phyloP scores from a whole-genome alignment of 64 coral and sea anemone species.

The Astreopora myriophthalma region DNA sequence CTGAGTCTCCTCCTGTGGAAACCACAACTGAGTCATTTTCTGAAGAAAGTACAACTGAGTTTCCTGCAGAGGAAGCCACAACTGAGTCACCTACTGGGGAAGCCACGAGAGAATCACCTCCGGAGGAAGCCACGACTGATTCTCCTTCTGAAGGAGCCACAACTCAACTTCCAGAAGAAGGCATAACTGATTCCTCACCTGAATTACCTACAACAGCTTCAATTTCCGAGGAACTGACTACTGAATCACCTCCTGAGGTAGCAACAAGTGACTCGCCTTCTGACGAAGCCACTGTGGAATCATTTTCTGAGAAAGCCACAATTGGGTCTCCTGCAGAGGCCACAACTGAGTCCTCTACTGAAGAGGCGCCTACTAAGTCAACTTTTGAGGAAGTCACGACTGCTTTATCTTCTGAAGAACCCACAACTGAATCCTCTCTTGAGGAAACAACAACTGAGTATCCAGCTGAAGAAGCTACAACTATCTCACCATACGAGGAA shows the following conservation, averaged over 20 bases:
- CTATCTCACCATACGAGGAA: neutral
- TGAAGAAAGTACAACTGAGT: neutral
- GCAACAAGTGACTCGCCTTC: neutral
- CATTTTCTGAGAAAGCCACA: neutral
- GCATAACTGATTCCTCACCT: neutral
- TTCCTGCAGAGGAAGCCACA: neutral
- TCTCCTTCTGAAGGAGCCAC: neutral
- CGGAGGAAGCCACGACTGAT: neutral
- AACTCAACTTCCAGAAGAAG: neutral
- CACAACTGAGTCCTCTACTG: neutral
- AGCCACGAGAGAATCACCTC: neutral
- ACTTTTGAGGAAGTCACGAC: neutral
- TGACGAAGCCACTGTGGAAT: neutral
- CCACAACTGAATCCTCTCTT: neutral
- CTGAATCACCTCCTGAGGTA: neutral
- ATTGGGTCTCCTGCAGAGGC: neutral
- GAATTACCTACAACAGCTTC: neutral
- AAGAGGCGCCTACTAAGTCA: neutral
- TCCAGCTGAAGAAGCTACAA: neutral
- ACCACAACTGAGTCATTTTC: neutral
- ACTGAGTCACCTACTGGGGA: neutral
- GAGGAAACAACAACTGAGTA: neutral
- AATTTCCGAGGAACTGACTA: neutral
- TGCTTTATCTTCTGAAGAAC: neutral
- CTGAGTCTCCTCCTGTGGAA: neutral